Base-by-base conservation (phyloP, 2,113 vertebrate species). In the Corythoichthys haematopterus region DNA sequence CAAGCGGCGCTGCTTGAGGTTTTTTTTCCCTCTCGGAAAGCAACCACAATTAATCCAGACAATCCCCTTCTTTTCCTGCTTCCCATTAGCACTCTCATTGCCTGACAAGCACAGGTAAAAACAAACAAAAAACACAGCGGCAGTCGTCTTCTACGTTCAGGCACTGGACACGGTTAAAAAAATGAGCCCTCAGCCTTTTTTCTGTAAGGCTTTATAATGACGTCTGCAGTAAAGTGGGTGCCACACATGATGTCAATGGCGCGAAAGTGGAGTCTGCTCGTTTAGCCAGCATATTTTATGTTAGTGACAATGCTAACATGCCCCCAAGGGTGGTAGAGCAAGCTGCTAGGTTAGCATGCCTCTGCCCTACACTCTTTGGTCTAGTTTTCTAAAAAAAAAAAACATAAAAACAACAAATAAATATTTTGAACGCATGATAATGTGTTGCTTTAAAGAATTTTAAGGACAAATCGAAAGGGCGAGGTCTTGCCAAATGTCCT, bases 81-180 rank as follows among this genome's bases (percentile, higher is more conserved):
- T 76, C 58, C 60, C 55, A 46, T 68, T 75, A 59, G 51, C 57
- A 80, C 69, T 80, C 74, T 79, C 76, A 73, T 78, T 82, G 79
- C 84, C 84, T 86, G 83, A 82, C 81, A 88, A 88, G 86, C 85
- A 88, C 86, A 86, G 87, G 83, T 89, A 38, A 47, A 47, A 45
- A 69, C 64, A 64, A 15, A 53, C 60, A 72, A 71, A 72, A 84
- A 64, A 73, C 3, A 70, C 70, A 52, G 70, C 2, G 40, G 52
- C 45, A 82, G 79, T 74, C 45, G 51, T 80, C 71, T 65, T 76
- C 3, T 69, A 43, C 69, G 76, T 78, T 72, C 57, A 33, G 65
- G 40, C 51, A 58, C 70, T 47, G 57, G 20, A 67, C 69, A 6
- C 48, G 6, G 67, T 6, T 33, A 1, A 63, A 12, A 20, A 66